A percentile compares a stretch with the other conserved stretches of the same genome.
phyloP scores from a whole-genome alignment of 2,113 vertebrate species.

The Paracanthobrama guichenoti region DNA sequence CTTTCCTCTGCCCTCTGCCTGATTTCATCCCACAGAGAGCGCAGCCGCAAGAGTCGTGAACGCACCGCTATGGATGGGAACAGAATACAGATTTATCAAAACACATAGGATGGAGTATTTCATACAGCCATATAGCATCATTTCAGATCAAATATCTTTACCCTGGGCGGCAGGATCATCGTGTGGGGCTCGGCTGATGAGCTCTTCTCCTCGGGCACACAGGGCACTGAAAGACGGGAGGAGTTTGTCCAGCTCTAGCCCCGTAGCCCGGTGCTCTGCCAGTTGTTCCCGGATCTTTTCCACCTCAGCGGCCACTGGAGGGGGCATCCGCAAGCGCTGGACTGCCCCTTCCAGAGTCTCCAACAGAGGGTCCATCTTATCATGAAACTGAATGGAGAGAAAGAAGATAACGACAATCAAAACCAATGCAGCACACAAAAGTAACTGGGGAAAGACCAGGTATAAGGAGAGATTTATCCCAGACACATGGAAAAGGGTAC shows the following conservation, averaged over 20 bases:
- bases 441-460: too few relatives aligned
- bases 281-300: conserved; percentile 98
- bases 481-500: background rate
- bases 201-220: conserved; percentile 89
- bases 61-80: conserved; percentile 80
- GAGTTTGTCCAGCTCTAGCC: conserved; percentile 94
- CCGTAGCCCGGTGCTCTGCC: conserved; percentile 86
- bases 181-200: conserved; percentile 85
- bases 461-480: background rate
- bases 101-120: background rate
- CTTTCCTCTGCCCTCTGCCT: conserved; percentile 90
- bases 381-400: conserved; percentile 82
- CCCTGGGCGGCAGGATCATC: conserved; percentile 93
- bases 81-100: background rate
- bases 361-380: conserved; percentile 98
- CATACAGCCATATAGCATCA: background rate
- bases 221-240: conserved; percentile 94
- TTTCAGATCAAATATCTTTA: conserved; percentile 56
- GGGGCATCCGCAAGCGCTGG: conserved; percentile 86
- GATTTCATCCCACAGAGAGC: conserved; percentile 98
- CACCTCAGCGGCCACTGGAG: conserved; percentile 93
- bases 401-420: background rate
- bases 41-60: conserved; percentile 89
- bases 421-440: background rate
- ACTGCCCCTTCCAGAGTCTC: conserved; percentile 89